phyloP scores from a whole-genome alignment of 2,888 invertebrate genomes.

The Amphipoea oculea region DNA sequence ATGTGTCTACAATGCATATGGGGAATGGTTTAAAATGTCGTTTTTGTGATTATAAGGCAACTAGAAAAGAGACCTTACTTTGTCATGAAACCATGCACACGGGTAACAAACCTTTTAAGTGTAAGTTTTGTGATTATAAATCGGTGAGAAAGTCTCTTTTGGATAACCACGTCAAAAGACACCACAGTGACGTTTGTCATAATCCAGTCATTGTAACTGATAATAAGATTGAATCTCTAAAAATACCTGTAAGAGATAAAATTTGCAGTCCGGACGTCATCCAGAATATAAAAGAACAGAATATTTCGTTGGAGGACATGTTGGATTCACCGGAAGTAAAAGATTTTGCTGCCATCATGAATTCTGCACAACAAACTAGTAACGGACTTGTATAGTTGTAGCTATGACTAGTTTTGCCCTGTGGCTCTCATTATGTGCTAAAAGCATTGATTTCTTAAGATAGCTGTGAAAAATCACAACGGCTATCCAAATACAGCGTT shows the following conservation, averaged over 20 bases:
- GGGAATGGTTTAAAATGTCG: conserved; percentile 78
- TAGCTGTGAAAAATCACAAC: not conserved
- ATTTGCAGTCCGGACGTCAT: conserved; percentile 28
- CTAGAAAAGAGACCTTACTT: conserved; percentile 75
- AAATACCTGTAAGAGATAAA: conserved; percentile 52
- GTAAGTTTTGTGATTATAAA: conserved; percentile 75
- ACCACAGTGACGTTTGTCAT: conserved; percentile 70
- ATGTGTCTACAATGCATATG: conserved; percentile 75
- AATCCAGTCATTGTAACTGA: conserved; percentile 69
- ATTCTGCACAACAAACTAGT: conserved; percentile 1
- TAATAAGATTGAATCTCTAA: conserved; percentile 75
- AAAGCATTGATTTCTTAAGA: not conserved
- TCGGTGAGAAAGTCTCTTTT: conserved; percentile 75
- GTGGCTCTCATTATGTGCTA: not conserved
- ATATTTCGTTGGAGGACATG: conserved; percentile 46
- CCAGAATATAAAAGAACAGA: conserved; percentile 39
- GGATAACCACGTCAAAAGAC: conserved; percentile 74
- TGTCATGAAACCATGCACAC: conserved; percentile 80
- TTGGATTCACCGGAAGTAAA: conserved; percentile 18
- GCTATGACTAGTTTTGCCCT: not conserved
- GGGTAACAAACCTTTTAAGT: conserved; percentile 79
- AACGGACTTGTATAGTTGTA: not conserved
- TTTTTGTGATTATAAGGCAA: conserved; percentile 77
- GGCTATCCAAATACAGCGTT: not conserved
- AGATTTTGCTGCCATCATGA: conserved; percentile 17